Evolutionary conservation across 2,888 invertebrate genomes (phyloP).

Genomic region (Catonia carolina): DNA sequence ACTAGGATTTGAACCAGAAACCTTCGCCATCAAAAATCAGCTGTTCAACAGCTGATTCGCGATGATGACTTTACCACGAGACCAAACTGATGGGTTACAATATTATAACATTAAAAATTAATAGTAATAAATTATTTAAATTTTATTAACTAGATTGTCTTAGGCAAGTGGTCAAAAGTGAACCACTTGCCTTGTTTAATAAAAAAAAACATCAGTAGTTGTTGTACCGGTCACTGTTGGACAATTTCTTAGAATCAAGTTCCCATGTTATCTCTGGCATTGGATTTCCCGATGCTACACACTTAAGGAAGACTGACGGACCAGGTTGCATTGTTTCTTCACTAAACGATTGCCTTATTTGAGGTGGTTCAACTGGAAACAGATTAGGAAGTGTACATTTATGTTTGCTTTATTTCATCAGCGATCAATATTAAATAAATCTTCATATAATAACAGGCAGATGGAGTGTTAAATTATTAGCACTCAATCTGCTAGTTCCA

Average conservation of each 20-base stretch:
- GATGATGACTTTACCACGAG: too few species aligned
- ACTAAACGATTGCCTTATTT: slow-evolving; percentile 77
- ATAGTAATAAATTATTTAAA: too few species aligned
- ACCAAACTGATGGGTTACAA: too few species aligned
- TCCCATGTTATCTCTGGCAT: slow-evolving; percentile 92
- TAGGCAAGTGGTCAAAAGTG: too few species aligned
- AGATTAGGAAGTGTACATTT: slow-evolving; percentile 5
- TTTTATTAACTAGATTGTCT: too few species aligned
- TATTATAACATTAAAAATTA: too few species aligned
- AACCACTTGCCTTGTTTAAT: too few species aligned
- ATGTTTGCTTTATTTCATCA: not conserved
- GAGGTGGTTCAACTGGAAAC: slow-evolving; percentile 73
- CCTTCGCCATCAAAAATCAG: too few species aligned
- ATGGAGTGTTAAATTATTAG: too few species aligned
- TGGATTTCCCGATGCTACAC: slow-evolving; percentile 90
- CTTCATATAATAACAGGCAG: slow-evolving; percentile 7
- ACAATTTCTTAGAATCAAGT: slow-evolving; percentile 75
- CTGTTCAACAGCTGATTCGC: too few species aligned
- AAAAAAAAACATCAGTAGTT: not conserved
- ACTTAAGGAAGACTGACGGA: slow-evolving; percentile 80
- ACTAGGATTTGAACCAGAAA: too few species aligned
- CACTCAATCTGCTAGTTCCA: too few species aligned
- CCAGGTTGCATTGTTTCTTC: slow-evolving; percentile 88
- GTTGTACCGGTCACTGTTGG: slow-evolving; percentile 58
- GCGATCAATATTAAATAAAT: slow-evolving; percentile 14